Evolutionary conservation across 2,888 invertebrate species (phyloP).

Genomic region (Parnassius apollo): DNA sequence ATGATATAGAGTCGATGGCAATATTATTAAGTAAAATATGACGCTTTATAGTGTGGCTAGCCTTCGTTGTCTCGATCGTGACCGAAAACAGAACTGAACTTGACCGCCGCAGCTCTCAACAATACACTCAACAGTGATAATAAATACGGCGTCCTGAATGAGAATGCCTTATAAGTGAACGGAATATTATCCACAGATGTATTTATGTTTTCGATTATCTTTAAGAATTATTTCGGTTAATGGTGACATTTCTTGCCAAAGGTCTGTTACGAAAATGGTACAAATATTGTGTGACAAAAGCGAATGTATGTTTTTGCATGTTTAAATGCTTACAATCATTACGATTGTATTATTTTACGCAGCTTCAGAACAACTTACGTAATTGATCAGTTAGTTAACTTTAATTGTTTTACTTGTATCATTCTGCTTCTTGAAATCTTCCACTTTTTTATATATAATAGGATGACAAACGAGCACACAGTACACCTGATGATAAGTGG

Average conservation of each 20-base stretch:
- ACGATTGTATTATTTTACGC: background rate
- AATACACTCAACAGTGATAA: constrained; percentile 30
- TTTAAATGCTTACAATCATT: background rate
- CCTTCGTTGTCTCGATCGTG: constrained; percentile 52
- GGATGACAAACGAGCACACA: too few species aligned
- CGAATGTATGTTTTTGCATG: constrained; percentile 16
- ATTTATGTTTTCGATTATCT: constrained; percentile 27
- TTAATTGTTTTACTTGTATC: too few species aligned
- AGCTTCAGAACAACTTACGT: too few species aligned
- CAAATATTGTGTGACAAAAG: constrained; percentile 17
- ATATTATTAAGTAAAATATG: constrained; percentile 41
- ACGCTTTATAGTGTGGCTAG: constrained; percentile 50
- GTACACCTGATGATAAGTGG: too few species aligned
- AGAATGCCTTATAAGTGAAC: constrained; percentile 24
- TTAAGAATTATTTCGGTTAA: constrained; percentile 25
- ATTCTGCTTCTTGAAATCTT: too few species aligned
- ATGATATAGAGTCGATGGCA: constrained; percentile 35
- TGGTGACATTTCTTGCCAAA: constrained; percentile 23
- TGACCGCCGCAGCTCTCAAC: constrained; percentile 37
- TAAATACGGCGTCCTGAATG: constrained; percentile 27
- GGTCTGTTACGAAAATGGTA: constrained; percentile 22
- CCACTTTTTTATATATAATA: too few species aligned
- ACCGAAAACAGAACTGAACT: constrained; percentile 49
- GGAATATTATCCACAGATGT: constrained; percentile 25
- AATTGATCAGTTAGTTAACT: too few species aligned